Conservation (phyloP, 2,888 invertebrate species). For the Melanophora roralis region DNA sequence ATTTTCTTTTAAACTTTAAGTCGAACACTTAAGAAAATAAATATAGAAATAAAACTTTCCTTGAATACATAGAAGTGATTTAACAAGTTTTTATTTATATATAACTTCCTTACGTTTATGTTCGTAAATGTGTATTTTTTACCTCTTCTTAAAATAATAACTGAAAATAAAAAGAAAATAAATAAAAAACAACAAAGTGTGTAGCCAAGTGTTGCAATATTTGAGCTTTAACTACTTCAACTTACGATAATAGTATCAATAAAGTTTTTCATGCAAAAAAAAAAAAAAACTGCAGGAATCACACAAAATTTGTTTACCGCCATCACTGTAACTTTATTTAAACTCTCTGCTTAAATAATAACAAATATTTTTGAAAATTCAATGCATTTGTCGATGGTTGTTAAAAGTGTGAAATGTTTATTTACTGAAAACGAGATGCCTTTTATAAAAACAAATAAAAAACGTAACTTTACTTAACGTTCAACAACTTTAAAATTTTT, state of each 20-base stretch:
- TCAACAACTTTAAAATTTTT: slow-evolving; percentile 10
- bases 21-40: too few relatives aligned
- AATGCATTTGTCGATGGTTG: slow-evolving; percentile 35
- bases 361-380: slow-evolving; percentile 7
- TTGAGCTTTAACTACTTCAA: slow-evolving; percentile 11
- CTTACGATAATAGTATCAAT: slow-evolving; percentile 32
- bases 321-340: background rate
- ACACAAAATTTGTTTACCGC: slow-evolving; percentile 11
- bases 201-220: slow-evolving; percentile 22
- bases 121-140: background rate
- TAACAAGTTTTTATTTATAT: slow-evolving; percentile 11
- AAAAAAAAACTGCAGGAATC: background rate
- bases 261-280: slow-evolving; percentile 15
- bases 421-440: slow-evolving; percentile 1
- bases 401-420: slow-evolving; percentile 46
- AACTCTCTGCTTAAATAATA: background rate
- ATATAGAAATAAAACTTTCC: too few relatives aligned
- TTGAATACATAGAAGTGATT: too few relatives aligned
- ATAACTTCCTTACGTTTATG: background rate
- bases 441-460: background rate
- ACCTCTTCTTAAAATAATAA: too few relatives aligned
- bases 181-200: background rate
- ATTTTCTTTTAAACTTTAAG: too few relatives aligned
- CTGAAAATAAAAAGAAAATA: background rate
- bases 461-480: background rate